phyloP scores from a whole-genome alignment of 1,140 invertebrate genomes.

The Drosophila nasuta region DNA sequence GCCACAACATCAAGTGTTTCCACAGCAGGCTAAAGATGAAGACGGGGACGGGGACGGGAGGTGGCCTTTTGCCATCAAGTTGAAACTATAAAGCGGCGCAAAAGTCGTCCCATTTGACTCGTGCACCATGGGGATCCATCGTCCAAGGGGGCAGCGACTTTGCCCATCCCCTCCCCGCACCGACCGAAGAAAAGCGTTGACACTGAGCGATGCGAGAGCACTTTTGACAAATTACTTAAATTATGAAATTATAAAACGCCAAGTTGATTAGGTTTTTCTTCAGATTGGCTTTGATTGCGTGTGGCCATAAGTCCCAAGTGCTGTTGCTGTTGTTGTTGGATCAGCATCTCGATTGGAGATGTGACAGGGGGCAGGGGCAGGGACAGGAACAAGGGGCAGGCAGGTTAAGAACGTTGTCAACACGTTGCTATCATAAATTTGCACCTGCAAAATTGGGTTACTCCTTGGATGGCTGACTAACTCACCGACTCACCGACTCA shows the following conservation, averaged over 20 bases:
- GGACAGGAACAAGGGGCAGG: background rate
- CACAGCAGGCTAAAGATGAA: background rate
- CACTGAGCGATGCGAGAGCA: slow-evolving; percentile 24
- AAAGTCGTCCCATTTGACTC: slow-evolving; percentile 30
- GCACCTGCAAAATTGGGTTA: slow-evolving; percentile 68
- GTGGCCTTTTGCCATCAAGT: background rate
- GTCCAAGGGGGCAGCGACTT: too few species aligned
- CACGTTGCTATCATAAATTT: slow-evolving; percentile 70
- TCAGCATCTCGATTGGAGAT: background rate
- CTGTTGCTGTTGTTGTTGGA: slow-evolving; percentile 3
- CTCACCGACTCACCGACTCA: background rate
- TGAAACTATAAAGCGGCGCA: slow-evolving; percentile 40
- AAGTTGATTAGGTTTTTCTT: slow-evolving; percentile 69
- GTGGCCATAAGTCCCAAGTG: slow-evolving; percentile 18
- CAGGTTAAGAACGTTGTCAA: slow-evolving; percentile 43
- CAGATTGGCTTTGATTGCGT: slow-evolving; percentile 60
- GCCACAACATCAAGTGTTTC: slow-evolving; percentile 14
- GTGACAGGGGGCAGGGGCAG: background rate
- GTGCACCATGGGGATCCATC: background rate
- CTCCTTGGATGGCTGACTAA: slow-evolving; percentile 7
- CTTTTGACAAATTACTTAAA: slow-evolving; percentile 58
- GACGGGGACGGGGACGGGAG: background rate
- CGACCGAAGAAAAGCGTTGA: slow-evolving; percentile 2
- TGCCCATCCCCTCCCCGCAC: background rate
- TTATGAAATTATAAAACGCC: slow-evolving; percentile 71